Percentiles rank a stretch among this genome's conserved stretches.
phyloP scores from a whole-genome alignment of 2,888 invertebrate genomes.

The Nymphalis c-album region DNA sequence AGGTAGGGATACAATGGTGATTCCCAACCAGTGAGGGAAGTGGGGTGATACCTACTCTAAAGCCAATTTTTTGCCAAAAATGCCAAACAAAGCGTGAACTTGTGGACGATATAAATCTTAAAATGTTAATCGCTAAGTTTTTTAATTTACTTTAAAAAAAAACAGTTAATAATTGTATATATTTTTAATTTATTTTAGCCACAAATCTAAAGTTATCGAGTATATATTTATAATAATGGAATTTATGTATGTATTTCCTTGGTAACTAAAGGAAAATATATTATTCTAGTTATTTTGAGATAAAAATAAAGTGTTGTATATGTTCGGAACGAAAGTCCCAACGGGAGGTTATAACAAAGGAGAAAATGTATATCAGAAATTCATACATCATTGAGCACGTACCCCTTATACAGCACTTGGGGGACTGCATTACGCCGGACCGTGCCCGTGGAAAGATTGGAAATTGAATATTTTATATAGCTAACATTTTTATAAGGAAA shows the following conservation, averaged over 20 bases:
- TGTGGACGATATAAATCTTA: too few species aligned
- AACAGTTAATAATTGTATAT: too few species aligned
- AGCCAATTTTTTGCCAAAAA: too few species aligned
- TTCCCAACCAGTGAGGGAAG: too few species aligned
- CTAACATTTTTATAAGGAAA: neutral
- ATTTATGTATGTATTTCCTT: neutral
- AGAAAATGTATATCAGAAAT: slow-evolving; percentile 14
- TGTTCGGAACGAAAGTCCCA: neutral
- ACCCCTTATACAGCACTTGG: slow-evolving; percentile 7
- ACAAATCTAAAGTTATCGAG: too few species aligned
- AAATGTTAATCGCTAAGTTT: too few species aligned
- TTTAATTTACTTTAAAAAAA: too few species aligned
- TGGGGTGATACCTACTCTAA: too few species aligned
- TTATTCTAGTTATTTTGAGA: neutral
- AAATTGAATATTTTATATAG: slow-evolving; percentile 25
- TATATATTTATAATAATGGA: too few species aligned
- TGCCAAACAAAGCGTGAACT: too few species aligned
- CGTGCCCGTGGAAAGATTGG: slow-evolving; percentile 16
- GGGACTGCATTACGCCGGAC: slow-evolving; percentile 15
- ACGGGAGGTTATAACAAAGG: slow-evolving; percentile 10
- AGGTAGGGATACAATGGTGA: too few species aligned
- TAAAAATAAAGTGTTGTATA: neutral
- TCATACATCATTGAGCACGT: slow-evolving; percentile 10
- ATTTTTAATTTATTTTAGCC: too few species aligned
- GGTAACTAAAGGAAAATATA: neutral